A percentile compares a stretch with the other conserved stretches of the same genome.
Evolutionary conservation across 2,113 vertebrate species (phyloP).

Genomic region (Archilochus colubris): DNA sequence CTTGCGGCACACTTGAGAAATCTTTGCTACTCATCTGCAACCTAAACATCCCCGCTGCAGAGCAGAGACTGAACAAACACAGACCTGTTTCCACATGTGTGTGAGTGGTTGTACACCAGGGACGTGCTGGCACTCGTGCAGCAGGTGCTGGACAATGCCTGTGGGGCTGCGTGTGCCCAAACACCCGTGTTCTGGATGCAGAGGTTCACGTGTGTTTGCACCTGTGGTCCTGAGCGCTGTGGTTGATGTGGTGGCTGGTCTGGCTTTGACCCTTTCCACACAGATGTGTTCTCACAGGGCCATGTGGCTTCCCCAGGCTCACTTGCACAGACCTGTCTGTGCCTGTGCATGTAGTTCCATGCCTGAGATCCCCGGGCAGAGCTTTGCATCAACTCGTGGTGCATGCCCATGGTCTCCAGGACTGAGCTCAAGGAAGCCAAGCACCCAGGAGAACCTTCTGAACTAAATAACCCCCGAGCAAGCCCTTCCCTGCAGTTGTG

Average conservation of each 20-base stretch:
- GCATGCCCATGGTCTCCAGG: background rate
- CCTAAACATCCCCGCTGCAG: background rate
- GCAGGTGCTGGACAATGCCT: background rate
- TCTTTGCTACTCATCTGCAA: background rate
- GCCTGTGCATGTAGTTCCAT: background rate
- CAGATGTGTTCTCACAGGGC: background rate
- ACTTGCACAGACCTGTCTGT: background rate
- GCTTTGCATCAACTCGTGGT: background rate
- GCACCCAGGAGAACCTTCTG: background rate
- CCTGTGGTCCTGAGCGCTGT: background rate
- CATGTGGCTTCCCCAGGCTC: background rate
- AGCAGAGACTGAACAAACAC: background rate
- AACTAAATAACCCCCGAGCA: background rate
- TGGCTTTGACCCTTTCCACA: background rate
- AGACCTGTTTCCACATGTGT: background rate
- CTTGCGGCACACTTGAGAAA: background rate
- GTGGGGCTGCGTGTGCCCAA: background rate
- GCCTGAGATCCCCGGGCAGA: background rate
- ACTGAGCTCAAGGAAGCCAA: background rate
- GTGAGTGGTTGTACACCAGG: background rate
- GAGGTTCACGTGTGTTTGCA: background rate
- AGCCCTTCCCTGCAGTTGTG: background rate
- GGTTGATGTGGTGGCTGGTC: background rate
- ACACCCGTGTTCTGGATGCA: background rate
- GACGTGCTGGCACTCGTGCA: rapidly evolving